Evolutionary conservation across 1,140 invertebrate genomes (phyloP).

Genomic region (Hycleus cichorii): DNA sequence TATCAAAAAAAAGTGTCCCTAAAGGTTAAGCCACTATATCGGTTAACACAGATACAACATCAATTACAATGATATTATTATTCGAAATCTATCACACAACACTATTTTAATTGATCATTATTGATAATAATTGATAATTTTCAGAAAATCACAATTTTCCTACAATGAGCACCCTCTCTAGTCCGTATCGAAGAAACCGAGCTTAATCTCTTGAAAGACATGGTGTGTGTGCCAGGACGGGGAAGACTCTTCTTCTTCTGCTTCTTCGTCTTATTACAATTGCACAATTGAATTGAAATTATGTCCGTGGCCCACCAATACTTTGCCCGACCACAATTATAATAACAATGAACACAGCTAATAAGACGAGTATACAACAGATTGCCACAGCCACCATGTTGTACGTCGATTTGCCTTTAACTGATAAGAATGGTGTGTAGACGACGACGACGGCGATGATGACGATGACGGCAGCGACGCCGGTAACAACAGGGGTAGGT

Average conservation of each 20-base stretch:
- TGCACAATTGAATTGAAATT: neutral
- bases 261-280: neutral
- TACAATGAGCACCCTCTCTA: neutral
- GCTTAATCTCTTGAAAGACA: slow-evolving; percentile 1
- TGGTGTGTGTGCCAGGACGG: neutral
- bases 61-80: neutral
- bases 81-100: slow-evolving; percentile 7
- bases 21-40: slow-evolving; percentile 12
- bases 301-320: slow-evolving; percentile 42
- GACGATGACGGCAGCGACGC: neutral
- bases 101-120: slow-evolving; percentile 2
- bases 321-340: slow-evolving; percentile 69
- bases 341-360: slow-evolving; percentile 68
- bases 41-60: slow-evolving; percentile 14
- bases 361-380: slow-evolving; percentile 66
- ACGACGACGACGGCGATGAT: neutral
- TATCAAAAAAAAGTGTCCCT: neutral
- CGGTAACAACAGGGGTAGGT: neutral
- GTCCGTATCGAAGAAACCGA: neutral
- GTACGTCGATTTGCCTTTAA: slow-evolving; percentile 1
- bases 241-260: slow-evolving; percentile 3
- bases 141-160: too few relatives aligned
- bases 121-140: too few relatives aligned
- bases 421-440: neutral
- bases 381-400: slow-evolving; percentile 70